Evolutionary conservation across 2,797 vertebrate species (phyloP).

Genomic region (Intellagama lesueurii): DNA sequence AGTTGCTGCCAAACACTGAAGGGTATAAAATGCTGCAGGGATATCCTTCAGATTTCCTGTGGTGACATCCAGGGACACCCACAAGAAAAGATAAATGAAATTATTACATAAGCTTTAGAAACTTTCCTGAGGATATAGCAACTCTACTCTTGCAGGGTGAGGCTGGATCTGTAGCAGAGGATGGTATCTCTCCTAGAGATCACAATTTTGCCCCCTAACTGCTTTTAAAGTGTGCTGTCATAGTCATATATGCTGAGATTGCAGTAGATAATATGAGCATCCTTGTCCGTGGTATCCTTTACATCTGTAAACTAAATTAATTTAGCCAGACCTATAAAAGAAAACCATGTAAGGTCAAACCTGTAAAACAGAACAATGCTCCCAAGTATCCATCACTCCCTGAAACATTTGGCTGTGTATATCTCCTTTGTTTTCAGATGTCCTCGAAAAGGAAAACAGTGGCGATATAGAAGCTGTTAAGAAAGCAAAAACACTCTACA

Average conservation of each 20-base stretch:
- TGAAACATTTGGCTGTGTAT: neutral
- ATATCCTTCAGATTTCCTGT: neutral
- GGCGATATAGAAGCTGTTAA: constrained; percentile 82
- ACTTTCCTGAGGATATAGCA: neutral
- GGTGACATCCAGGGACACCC: neutral
- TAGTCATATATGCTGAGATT: neutral
- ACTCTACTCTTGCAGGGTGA: too few relatives aligned
- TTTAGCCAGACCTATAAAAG: too few relatives aligned
- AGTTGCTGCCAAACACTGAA: neutral
- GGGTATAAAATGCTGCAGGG: neutral
- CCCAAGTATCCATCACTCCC: too few relatives aligned
- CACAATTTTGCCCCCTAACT: neutral
- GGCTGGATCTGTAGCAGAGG: neutral
- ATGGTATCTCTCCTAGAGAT: neutral
- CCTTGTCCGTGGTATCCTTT: neutral
- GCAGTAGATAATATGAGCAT: neutral
- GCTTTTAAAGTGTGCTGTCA: neutral
- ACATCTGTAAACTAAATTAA: too few relatives aligned
- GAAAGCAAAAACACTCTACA: constrained; percentile 94
- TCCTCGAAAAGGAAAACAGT: constrained; percentile 72
- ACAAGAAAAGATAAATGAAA: neutral
- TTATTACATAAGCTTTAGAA: neutral
- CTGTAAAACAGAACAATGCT: too few relatives aligned
- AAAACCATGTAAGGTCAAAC: too few relatives aligned
- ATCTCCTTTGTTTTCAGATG: constrained; percentile 73